These are phyloP conservation scores for Parelbella ahira DNA, from an alignment of 2,888 invertebrate species.

Conservation along the genomic window DNA sequence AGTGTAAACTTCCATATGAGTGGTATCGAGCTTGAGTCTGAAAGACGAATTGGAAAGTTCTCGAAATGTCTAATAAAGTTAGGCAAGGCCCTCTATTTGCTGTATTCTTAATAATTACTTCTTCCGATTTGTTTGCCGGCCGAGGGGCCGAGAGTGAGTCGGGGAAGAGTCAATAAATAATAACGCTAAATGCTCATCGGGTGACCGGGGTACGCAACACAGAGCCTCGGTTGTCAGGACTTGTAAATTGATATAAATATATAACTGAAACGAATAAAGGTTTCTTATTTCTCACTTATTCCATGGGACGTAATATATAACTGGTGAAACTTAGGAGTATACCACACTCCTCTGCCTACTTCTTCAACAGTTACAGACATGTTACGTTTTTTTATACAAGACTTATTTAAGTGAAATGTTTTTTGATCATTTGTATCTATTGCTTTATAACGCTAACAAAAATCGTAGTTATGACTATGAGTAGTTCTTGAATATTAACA, in stretches of 20 bases:
- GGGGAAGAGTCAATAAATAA: slow-evolving; percentile 74
- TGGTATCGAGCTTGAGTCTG: slow-evolving; percentile 1
- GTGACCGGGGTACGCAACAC: slow-evolving; percentile 48
- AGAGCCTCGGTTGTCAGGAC: background rate
- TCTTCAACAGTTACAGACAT: too few species aligned
- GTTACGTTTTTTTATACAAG: too few species aligned
- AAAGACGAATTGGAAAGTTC: slow-evolving; percentile 30
- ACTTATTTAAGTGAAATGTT: too few species aligned
- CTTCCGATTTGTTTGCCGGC: slow-evolving; percentile 72
- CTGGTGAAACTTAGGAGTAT: too few species aligned
- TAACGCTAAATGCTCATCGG: slow-evolving; percentile 71
- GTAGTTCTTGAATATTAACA: background rate
- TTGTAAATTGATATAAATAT: too few species aligned
- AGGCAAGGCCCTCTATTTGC: slow-evolving; percentile 63
- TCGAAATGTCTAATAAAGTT: slow-evolving; percentile 54
- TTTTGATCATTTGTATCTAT: too few species aligned
- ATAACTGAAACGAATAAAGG: too few species aligned
- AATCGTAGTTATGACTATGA: too few species aligned
- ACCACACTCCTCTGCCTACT: too few species aligned
- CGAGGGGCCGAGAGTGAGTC: slow-evolving; percentile 53
- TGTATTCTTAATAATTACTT: slow-evolving; percentile 78
- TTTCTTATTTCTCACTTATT: too few species aligned
- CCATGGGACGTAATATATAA: too few species aligned
- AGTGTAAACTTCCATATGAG: slow-evolving; percentile 6
- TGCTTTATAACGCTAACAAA: too few species aligned